Conservation (phyloP, 1,140 invertebrate genomes). For the Diorhabda sublineata region DNA sequence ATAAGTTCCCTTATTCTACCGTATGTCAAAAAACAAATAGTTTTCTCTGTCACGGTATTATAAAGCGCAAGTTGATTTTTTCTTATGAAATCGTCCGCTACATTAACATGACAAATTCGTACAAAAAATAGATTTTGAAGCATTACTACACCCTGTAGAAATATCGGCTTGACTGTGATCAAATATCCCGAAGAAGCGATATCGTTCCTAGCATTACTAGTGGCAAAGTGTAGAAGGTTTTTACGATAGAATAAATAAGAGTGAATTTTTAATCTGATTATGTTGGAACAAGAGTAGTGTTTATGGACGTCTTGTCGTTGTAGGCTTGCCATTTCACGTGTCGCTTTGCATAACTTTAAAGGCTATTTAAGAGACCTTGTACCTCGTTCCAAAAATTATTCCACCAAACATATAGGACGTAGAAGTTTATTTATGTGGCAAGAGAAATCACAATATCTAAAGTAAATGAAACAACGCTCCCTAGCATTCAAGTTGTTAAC, state of each 20-base stretch:
- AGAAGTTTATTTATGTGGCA: too few relatives aligned
- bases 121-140: too few relatives aligned
- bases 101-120: too few relatives aligned
- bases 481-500: too few relatives aligned
- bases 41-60: too few relatives aligned
- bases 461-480: too few relatives aligned
- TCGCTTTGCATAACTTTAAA: conserved; percentile 22
- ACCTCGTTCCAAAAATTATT: background rate
- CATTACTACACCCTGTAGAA: background rate
- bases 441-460: too few relatives aligned
- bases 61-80: too few relatives aligned
- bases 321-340: conserved; percentile 21
- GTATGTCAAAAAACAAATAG: too few relatives aligned
- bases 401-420: background rate
- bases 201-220: conserved; percentile 5
- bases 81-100: too few relatives aligned
- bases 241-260: conserved; percentile 19
- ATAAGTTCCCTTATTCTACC: too few relatives aligned
- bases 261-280: conserved; percentile 22
- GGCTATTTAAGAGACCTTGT: conserved; percentile 9
- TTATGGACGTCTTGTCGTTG: conserved; percentile 19
- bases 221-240: conserved; percentile 22
- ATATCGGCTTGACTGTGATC: background rate
- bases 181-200: background rate
- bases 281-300: conserved; percentile 20